A percentile compares a stretch with the other conserved stretches of the same genome.
Conservation (phyloP, 2,113 vertebrate species). For the Semnornis frantzii region DNA sequence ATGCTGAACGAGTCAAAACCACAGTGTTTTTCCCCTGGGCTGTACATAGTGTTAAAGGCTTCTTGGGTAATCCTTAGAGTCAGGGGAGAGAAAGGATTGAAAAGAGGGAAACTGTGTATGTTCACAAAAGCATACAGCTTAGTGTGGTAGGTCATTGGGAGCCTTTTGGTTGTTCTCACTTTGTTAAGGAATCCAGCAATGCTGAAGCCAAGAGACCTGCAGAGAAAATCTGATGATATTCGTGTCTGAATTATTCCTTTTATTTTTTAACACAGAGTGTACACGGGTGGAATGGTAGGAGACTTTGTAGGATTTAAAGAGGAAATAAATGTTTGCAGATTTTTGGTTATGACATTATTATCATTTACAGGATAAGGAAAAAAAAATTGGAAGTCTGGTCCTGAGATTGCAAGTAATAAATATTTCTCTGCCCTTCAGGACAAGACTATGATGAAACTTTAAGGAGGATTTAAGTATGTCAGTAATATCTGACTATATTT, state of each 20-base stretch:
- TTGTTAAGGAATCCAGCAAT: not conserved
- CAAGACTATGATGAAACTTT: not conserved
- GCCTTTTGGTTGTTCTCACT: not conserved
- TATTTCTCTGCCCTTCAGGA: not conserved
- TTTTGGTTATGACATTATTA: not conserved
- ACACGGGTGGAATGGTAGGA: not conserved
- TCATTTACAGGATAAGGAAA: not conserved
- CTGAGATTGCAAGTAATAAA: not conserved
- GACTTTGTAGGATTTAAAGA: not conserved
- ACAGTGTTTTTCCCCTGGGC: not conserved
- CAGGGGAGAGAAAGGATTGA: not conserved
- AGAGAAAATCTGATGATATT: not conserved
- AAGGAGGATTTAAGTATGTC: not conserved
- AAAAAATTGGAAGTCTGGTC: not conserved
- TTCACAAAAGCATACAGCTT: not conserved
- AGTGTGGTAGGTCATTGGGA: not conserved
- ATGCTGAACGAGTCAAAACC: not conserved
- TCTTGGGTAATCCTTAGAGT: not conserved
- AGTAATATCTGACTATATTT: not conserved
- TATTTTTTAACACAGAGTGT: accelerated
- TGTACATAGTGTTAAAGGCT: not conserved
- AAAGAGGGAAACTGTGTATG: not conserved
- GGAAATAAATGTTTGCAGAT: not conserved
- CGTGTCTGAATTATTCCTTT: not conserved
- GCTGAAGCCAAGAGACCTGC: not conserved